Evolutionary conservation across 2,888 invertebrate species (phyloP), one percentile per base, ranked within the genome.

Genomic region (Sabellastarte sp.): DNA sequence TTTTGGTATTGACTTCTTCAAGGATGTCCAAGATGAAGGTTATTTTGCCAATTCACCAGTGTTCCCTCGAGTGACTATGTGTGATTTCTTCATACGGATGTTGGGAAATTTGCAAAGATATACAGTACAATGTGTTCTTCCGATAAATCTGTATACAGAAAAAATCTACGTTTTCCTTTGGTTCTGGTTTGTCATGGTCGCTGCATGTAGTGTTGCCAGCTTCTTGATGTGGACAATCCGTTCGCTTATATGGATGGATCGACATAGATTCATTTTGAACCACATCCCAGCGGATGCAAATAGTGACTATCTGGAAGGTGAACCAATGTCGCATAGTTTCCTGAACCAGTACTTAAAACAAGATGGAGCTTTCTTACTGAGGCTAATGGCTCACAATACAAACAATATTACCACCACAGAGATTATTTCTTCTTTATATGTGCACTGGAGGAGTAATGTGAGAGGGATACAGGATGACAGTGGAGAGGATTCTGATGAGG

Each of bases 91-190:
- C n/a, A 32, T 67, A 20, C 60, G 68, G 15, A 52, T 64, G 1
- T 75, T 82, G 2, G 82, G 82, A 56, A 83, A 82, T 63, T 72
- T 80, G 3, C 82, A 82, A 61, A 69, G 80, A 3, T 67, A 67
- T 62, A 67, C 73, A 3, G 69, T 73, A 1, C 73, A 76, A 3
- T 82, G 82, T 79, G 68, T 83, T n/a, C 64, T 68, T 29, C 67
- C 68, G n/a, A 63, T 65, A 50, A 68, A 68, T 57, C 60, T 68
- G 64, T 68, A 67, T 57, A 60, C 64, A 30, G 68, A 68, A 63
- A 67, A 64, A 52, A 64, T 68, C n/a, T 68, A 63, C 56, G 56
- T 59, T 41, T 67, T 68, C 67, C 41, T 67, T n/a, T 68, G 67
- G 66, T 68, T 68, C 33, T 82, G 82, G 82, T 68, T 81, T n/a